Base-by-base conservation (phyloP, 2,113 vertebrate species). In the Trinectes maculatus region DNA sequence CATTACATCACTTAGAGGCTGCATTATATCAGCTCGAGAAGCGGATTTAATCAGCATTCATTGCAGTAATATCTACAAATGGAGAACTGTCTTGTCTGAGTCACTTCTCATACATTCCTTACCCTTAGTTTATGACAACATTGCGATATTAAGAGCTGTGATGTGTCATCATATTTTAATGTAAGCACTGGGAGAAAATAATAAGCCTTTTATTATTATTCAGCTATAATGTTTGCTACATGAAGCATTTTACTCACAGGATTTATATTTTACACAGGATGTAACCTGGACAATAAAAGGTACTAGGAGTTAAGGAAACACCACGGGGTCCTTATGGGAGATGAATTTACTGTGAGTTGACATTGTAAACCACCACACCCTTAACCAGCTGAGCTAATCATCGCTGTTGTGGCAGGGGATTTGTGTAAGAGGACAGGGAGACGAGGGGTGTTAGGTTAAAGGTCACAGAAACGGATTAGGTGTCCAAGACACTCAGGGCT, bases 331-430 rank as follows among this genome's bases (percentile, higher is more conserved):
- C 76, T 84, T 49, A 37, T 47, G 68, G 79, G 86, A 77, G 52
- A 49, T 71, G 29, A 81, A 82, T 76, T 73, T 82, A 83, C 66
- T 24, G 44, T 49, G 70, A 86, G 26, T 37, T 72, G 60, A 84
- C 78, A 85, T 56, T 57, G 73, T 80, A 87, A 80, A 74, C 64
- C 72, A 75, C 82, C 74, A 64, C 85, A 69, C 74, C 82, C 82
- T 76, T 88, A 83, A 86, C 85, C 80, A 85, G 69, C 80, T 79
- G 70, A 85, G 80, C 77, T 84, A 83, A 89, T 87, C 65, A 65
- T 80, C 9, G 1, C 52, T 56, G 67, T 57, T 21, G 63, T 54
- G 63, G 53, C 61, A 29, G 56, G 73, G 80, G 86, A 85, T 83
- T 83, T 80, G 67, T 73, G 36, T 63, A 46, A 3, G 25, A 68